Evolutionary conservation across 2,113 vertebrate species (phyloP).

Genomic region (Oryctolagus cuniculus): mOryCun1.1 NC_091448.1:68129001-68129500

Average conservation of each 20-base stretch:
- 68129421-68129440: neutral
- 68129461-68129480: slow-evolving; percentile 32
- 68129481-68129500: neutral
- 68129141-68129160: neutral
- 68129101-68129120: neutral
- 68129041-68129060: too few relatives aligned
- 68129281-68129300: neutral
- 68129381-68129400: neutral
- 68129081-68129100: neutral
- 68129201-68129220: slow-evolving; percentile 40
- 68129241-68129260: neutral
- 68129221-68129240: neutral
- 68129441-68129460: slow-evolving; percentile 27
- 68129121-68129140: neutral
- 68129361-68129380: slow-evolving; percentile 5
- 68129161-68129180: neutral
- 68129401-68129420: neutral
- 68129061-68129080: neutral
- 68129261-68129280: neutral
- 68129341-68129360: neutral
- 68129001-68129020: neutral
- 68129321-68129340: neutral
- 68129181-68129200: neutral
- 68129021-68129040: too few relatives aligned
- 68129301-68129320: neutral